A percentile compares a stretch with the other conserved stretches of the same genome.
Evolutionary conservation across 2,797 vertebrate genomes (phyloP).

Genomic region (Tauraco hartlaubi): DNA sequence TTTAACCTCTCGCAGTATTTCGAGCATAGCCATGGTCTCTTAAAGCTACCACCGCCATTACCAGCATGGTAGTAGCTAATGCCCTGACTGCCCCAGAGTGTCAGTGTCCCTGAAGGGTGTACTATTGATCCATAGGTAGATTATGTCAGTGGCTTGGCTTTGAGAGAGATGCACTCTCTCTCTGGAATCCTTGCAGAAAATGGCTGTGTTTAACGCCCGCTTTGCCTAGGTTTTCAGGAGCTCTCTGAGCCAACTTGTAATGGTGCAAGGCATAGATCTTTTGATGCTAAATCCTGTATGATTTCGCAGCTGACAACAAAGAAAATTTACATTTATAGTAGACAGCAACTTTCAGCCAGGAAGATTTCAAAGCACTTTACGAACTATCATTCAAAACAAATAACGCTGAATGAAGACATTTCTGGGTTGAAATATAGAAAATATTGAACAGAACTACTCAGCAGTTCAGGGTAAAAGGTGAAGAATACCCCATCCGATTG

Average conservation of each 20-base stretch:
- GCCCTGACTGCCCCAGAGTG: background rate
- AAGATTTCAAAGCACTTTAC: constrained; percentile 48
- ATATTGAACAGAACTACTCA: constrained; percentile 44
- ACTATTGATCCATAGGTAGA: constrained; percentile 15
- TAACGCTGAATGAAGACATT: constrained; percentile 29
- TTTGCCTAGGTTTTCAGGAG: background rate
- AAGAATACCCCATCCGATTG: background rate
- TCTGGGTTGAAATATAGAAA: constrained; percentile 53
- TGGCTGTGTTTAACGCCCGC: background rate
- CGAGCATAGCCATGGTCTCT: background rate
- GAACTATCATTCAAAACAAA: constrained; percentile 42
- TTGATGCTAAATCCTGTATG: constrained; percentile 7
- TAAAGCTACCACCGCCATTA: background rate
- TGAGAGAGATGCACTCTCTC: background rate
- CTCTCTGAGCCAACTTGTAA: background rate
- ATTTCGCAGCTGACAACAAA: constrained; percentile 59
- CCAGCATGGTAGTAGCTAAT: background rate
- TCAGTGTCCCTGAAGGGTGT: constrained; percentile 24
- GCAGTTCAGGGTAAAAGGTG: constrained; percentile 49
- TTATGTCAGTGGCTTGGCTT: background rate
- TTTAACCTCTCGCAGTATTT: background rate
- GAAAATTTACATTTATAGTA: constrained; percentile 32
- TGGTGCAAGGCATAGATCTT: constrained; percentile 14
- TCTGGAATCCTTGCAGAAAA: background rate
- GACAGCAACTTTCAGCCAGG: constrained; percentile 34